Conservation (phyloP, 2,113 vertebrate genomes). For the Chaetorhynchus papuensis region DNA sequence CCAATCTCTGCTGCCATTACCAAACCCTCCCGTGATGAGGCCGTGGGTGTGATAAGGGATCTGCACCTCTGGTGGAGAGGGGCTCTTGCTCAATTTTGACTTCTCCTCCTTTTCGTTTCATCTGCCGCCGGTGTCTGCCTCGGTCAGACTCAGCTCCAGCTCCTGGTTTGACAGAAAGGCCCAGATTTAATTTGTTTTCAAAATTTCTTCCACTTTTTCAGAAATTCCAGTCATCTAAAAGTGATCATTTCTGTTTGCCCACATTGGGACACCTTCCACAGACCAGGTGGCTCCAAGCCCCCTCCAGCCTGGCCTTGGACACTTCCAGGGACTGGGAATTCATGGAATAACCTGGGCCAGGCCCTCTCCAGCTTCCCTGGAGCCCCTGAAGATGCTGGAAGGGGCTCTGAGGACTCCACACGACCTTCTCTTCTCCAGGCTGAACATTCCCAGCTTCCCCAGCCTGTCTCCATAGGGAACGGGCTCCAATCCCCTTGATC, state of each 20-base stretch:
- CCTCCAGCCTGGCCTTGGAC: neutral
- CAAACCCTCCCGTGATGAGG: neutral
- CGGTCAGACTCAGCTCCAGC: neutral
- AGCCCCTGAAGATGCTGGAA: neutral
- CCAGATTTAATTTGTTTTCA: neutral
- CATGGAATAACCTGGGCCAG: neutral
- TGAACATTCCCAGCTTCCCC: neutral
- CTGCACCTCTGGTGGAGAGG: neutral
- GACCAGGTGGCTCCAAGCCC: too few species aligned
- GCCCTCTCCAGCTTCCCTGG: neutral
- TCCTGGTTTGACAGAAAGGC: neutral
- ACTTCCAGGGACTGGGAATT: neutral
- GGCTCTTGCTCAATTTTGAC: neutral
- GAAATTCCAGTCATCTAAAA: neutral
- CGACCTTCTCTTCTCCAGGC: neutral
- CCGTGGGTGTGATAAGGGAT: neutral
- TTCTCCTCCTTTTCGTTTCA: neutral
- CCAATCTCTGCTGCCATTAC: neutral
- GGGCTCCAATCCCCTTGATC: neutral
- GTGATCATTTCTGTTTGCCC: fast-evolving
- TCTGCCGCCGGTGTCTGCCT: neutral
- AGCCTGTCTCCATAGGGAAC: neutral
- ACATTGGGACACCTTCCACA: fast-evolving
- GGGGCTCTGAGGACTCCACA: neutral
- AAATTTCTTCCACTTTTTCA: neutral